These are phyloP conservation scores for Zapornia atra DNA, from an alignment of 2,113 vertebrate genomes.

Conservation along the genomic window DNA sequence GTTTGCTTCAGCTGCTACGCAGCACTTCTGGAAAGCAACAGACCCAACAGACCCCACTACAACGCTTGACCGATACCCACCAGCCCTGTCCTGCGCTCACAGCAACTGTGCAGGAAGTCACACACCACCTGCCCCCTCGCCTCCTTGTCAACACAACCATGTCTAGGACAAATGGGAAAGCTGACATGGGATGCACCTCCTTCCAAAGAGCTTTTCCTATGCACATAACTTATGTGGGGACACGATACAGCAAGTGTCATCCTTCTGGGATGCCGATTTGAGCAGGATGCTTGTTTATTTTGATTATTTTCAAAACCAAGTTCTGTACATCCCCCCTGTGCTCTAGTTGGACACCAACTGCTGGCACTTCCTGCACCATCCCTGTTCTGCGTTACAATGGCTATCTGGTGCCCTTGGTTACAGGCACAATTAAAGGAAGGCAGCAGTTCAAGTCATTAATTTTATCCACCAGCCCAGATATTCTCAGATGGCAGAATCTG, in stretches of 20 bases:
- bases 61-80: fast-evolving
- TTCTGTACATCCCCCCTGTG: background rate
- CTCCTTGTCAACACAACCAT: background rate
- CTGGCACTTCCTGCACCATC: background rate
- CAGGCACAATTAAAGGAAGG: background rate
- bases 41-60: too few relatives aligned
- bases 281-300: background rate
- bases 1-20: background rate
- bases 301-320: background rate
- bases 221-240: background rate
- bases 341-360: background rate
- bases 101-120: background rate
- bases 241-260: too few relatives aligned
- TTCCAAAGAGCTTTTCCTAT: background rate
- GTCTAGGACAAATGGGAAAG: background rate
- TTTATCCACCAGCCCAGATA: background rate
- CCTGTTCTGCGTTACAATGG: background rate
- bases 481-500: background rate
- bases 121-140: background rate
- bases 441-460: background rate
- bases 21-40: background rate
- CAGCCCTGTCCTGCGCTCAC: background rate
- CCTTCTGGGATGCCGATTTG: background rate
- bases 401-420: background rate
- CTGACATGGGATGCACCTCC: background rate